Conservation (phyloP, 1,140 invertebrate genomes). For the Nebria ingens region DNA sequence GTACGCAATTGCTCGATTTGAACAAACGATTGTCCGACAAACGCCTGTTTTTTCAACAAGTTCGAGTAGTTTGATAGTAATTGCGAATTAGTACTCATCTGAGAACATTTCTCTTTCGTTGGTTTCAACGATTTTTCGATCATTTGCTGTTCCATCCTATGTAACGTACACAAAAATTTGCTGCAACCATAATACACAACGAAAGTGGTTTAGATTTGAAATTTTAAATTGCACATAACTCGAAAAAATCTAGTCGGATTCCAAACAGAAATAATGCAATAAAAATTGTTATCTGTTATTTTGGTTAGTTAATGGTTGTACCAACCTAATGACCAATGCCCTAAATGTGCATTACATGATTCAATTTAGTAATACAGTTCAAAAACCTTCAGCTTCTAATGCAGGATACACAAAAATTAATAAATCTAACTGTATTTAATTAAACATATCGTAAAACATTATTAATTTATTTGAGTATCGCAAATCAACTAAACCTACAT, state of each 20-base stretch:
- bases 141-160: neutral
- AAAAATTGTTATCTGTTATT: slow-evolving; percentile 7
- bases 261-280: neutral
- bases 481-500: no score
- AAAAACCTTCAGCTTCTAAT: no score
- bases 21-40: neutral
- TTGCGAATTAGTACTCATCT: neutral
- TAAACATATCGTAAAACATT: no score
- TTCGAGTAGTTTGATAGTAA: neutral
- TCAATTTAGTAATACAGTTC: no score
- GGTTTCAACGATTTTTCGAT: neutral
- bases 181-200: neutral
- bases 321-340: no score
- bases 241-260: neutral
- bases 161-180: neutral
- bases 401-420: no score
- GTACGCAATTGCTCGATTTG: neutral
- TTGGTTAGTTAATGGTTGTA: neutral
- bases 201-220: neutral
- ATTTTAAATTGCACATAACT: neutral
- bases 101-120: neutral
- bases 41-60: neutral
- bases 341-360: no score
- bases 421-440: no score
- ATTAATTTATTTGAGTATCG: no score